Percentiles rank a stretch among this genome's conserved stretches.
phyloP scores from a whole-genome alignment of 2,888 invertebrate genomes.

The Ypsolopha scabrella region DNA sequence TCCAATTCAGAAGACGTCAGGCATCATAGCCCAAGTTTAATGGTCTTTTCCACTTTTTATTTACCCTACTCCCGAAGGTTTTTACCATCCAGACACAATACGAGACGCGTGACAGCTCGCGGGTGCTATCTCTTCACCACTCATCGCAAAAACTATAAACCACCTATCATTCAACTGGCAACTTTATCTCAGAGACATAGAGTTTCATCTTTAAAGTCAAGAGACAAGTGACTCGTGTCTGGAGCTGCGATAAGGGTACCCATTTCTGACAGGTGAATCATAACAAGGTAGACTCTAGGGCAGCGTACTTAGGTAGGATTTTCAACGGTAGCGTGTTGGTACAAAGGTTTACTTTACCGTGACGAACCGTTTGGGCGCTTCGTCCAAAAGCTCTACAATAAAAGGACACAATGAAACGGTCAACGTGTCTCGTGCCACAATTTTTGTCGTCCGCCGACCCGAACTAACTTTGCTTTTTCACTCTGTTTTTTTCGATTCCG shows the following conservation, averaged over 20 bases:
- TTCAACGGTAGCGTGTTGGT: background rate
- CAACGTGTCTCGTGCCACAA: slow-evolving; percentile 64
- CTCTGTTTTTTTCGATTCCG: slow-evolving; percentile 9
- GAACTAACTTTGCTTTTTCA: slow-evolving; percentile 32
- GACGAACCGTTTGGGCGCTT: slow-evolving; percentile 43
- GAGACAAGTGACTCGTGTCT: slow-evolving; percentile 11
- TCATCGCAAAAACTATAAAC: slow-evolving; percentile 25
- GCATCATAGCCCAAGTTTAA: background rate
- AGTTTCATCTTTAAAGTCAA: slow-evolving; percentile 6
- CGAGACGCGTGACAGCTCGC: slow-evolving; percentile 59
- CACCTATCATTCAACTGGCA: slow-evolving; percentile 12
- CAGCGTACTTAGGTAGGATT: background rate
- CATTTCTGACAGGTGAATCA: background rate
- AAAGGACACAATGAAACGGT: slow-evolving; percentile 50
- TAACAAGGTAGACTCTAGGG: background rate
- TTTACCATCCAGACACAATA: slow-evolving; percentile 24
- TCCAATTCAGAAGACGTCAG: no score
- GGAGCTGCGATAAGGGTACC: background rate
- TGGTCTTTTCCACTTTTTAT: background rate
- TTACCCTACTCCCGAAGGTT: background rate
- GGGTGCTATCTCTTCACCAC: slow-evolving; percentile 41
- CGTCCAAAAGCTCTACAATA: slow-evolving; percentile 25
- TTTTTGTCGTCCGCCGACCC: slow-evolving; percentile 31
- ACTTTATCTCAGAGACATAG: slow-evolving; percentile 10
- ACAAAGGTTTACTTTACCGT: slow-evolving; percentile 34